phyloP scores from a whole-genome alignment of 2,888 invertebrate genomes.

The Azorinus chamasolen region DNA sequence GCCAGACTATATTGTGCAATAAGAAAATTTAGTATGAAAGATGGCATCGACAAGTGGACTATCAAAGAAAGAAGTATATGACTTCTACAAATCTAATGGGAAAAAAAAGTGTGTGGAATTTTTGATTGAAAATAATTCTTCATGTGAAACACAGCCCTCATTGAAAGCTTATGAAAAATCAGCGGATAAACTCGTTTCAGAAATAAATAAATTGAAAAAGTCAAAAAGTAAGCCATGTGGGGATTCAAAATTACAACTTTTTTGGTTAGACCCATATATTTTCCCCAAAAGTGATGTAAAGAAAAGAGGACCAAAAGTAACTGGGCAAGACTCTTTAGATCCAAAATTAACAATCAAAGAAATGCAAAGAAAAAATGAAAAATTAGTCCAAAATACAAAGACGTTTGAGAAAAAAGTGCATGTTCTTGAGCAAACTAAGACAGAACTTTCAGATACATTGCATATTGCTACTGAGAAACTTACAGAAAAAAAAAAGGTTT shows the following conservation, averaged over 20 bases:
- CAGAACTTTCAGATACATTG: not conserved
- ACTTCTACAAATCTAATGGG: not conserved
- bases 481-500: slow-evolving; percentile 2
- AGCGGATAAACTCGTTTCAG: not conserved
- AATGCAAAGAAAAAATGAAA: slow-evolving; percentile 8
- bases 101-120: not conserved
- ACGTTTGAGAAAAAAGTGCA: not conserved
- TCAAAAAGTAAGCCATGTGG: slow-evolving; percentile 15
- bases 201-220: slow-evolving; percentile 16
- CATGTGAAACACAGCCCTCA: not conserved
- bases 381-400: slow-evolving; percentile 6
- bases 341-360: not conserved
- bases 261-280: not conserved
- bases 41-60: not conserved
- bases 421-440: not conserved
- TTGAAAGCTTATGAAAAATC: not conserved
- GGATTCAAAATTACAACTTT: slow-evolving; percentile 1
- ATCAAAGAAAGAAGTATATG: slow-evolving; percentile 4
- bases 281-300: slow-evolving; percentile 7
- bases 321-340: not conserved
- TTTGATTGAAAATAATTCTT: not conserved
- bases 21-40: no score
- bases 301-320: slow-evolving; percentile 12
- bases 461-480: not conserved
- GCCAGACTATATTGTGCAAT: no score